These are phyloP conservation scores for Rhinogobio ventralis DNA, from an alignment of 2,797 vertebrate genomes.

Conservation along the genomic window DNA sequence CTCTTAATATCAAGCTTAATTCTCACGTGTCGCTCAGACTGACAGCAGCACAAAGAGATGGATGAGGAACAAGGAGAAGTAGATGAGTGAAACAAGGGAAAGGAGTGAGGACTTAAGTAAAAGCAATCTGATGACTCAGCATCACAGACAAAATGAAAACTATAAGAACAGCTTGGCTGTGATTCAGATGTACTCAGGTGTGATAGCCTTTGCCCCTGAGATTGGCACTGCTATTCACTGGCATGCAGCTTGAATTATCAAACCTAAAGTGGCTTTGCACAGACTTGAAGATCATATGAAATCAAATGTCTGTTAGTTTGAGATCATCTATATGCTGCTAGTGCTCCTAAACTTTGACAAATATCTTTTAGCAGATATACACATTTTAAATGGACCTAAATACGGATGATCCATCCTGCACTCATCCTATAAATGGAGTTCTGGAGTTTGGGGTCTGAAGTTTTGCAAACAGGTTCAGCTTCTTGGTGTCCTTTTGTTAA, in stretches of 20 bases:
- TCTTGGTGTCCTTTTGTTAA: constrained; percentile 56
- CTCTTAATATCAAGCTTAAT: neutral
- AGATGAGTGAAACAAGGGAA: constrained; percentile 9
- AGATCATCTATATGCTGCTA: neutral
- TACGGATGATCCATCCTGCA: neutral
- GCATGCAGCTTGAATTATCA: constrained; percentile 14
- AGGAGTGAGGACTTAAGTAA: neutral
- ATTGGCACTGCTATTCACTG: constrained; percentile 2
- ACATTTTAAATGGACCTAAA: neutral
- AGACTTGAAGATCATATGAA: constrained; percentile 15
- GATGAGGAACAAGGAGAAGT: neutral
- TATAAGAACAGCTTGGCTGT: constrained; percentile 19
- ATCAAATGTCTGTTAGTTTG: neutral
- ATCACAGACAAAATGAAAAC: constrained; percentile 25
- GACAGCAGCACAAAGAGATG: constrained; percentile 18
- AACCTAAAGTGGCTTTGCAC: constrained; percentile 11
- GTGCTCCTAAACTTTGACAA: neutral
- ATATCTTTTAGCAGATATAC: neutral
- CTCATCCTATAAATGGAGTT: neutral
- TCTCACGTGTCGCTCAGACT: constrained; percentile 20
- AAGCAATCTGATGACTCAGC: constrained; percentile 16
- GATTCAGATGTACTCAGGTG: constrained; percentile 8
- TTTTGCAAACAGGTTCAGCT: constrained; percentile 54
- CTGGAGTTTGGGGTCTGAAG: neutral
- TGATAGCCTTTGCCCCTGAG: constrained; percentile 29